Conservation (phyloP, 2,113 vertebrate species). For the Paraplagusia blochii region DNA sequence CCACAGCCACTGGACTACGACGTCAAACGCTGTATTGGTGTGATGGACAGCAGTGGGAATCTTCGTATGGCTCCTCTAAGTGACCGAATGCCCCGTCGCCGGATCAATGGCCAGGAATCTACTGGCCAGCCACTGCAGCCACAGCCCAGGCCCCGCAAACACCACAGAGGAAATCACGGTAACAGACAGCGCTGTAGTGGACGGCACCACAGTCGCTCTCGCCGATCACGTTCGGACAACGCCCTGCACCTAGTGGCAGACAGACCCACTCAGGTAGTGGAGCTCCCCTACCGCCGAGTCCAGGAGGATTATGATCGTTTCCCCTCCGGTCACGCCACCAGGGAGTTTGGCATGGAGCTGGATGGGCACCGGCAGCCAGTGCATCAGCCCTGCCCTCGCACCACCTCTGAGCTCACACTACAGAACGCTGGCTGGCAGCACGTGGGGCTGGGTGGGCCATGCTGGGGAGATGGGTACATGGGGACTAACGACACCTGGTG, state of each 20-base stretch:
- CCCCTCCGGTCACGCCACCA: conserved; percentile 79
- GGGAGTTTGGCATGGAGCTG: conserved; percentile 79
- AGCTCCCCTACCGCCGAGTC: conserved; percentile 81
- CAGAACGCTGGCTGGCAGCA: conserved; percentile 92
- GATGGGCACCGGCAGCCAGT: conserved; percentile 79
- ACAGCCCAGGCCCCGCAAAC: conserved; percentile 73
- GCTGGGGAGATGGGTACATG: conserved; percentile 74
- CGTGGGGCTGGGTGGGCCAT: conserved; percentile 78
- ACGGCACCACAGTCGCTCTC: conserved; percentile 81
- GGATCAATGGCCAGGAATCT: conserved; percentile 77
- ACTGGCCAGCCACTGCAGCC: conserved; percentile 61
- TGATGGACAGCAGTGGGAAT: conserved; percentile 78
- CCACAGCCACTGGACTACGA: conserved; percentile 80
- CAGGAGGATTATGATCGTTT: conserved; percentile 90
- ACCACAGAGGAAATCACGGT: conserved; percentile 79
- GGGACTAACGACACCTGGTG: conserved; percentile 88
- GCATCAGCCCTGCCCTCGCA: conserved; percentile 88
- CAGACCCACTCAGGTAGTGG: conserved; percentile 80
- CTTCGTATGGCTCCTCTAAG: conserved; percentile 83
- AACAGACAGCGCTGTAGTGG: conserved; percentile 79
- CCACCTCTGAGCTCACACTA: conserved; percentile 92
- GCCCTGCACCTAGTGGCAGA: conserved; percentile 91
- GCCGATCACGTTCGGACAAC: conserved; percentile 92
- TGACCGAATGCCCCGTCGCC: conserved; percentile 84
- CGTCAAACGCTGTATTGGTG: conserved; percentile 71